Evolutionary conservation across 2,888 invertebrate genomes (phyloP), one percentile per base, ranked within the genome.

Genomic region (Cordylochernes scorpioides): DNA sequence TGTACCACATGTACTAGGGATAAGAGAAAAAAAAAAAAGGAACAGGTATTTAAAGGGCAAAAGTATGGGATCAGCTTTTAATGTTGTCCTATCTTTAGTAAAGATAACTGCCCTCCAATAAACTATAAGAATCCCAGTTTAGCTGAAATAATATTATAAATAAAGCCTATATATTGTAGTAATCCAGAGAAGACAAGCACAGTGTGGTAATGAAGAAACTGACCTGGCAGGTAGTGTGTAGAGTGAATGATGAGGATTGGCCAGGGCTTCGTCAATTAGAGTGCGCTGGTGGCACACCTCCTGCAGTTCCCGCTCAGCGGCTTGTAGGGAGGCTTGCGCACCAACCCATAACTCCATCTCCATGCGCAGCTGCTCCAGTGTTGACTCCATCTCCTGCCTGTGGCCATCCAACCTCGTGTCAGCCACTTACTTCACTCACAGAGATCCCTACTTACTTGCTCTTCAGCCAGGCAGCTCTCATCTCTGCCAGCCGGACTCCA

Each of bases 181-280:
- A n/a, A n/a, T n/a, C n/a, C n/a, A n/a, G n/a, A n/a, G n/a, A n/a
- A n/a, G n/a, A n/a, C n/a, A n/a, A n/a, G n/a, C n/a, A n/a, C n/a
- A n/a, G n/a, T n/a, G n/a, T n/a, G n/a, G n/a, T n/a, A n/a, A n/a
- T n/a, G n/a, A n/a, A n/a, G n/a, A n/a, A n/a, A n/a, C n/a, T n/a
- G n/a, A n/a, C n/a, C 80, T 67, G 32, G 68, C 64, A 2, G 73
- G 68, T 18, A 80, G 63, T 1, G 71, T 63, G 46, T 70, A 74
- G 2, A 84, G 54, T 1, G 67, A 61, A 52, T 82, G 82, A 35
- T 62, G 65, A 39, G 58, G 62, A 37, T 68, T 68, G 1, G 71
- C 68, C 48, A 75, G 71, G 5, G 82, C 72, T 50, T 82, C 80
- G 44, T 73, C 70, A 14, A 82, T 66, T 15, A 78, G 51, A 1